Evolutionary conservation across 2,797 vertebrate genomes (phyloP).

Genomic region (Acropternis orthonyx): DNA sequence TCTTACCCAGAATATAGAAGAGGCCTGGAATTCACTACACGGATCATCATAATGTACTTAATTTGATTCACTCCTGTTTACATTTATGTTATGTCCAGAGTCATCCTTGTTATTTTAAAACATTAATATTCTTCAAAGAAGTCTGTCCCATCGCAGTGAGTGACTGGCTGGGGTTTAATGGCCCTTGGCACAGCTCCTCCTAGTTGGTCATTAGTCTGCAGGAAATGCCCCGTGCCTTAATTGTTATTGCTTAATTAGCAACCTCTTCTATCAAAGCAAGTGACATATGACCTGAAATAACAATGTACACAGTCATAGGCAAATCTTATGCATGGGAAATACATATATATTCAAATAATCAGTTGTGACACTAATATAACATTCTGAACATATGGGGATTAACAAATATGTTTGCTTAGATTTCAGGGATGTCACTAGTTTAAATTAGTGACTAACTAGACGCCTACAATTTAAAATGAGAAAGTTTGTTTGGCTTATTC

Average conservation of each 20-base stretch:
- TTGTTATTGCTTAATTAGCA: slow-evolving; percentile 70
- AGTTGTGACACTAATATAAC: background rate
- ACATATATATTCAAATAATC: background rate
- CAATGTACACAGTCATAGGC: background rate
- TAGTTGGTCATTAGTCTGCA: slow-evolving; percentile 55
- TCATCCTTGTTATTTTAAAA: background rate
- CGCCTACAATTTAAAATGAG: background rate
- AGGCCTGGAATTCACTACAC: background rate
- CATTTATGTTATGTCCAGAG: background rate
- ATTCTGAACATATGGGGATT: background rate
- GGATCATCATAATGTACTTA: background rate
- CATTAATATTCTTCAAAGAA: slow-evolving; percentile 6
- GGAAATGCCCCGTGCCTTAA: slow-evolving; percentile 46
- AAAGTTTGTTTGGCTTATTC: background rate
- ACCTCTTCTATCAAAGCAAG: slow-evolving; percentile 29
- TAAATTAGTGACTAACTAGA: background rate
- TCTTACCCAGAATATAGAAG: background rate
- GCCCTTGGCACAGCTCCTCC: slow-evolving; percentile 30
- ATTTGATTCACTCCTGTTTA: background rate
- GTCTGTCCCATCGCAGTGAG: background rate
- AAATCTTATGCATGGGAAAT: background rate
- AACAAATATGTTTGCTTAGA: background rate
- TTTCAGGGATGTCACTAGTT: background rate
- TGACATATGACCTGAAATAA: slow-evolving; percentile 49
- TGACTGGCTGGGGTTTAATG: slow-evolving; percentile 50